Evolutionary conservation across 2,797 vertebrate genomes (phyloP), one percentile per base, ranked within the genome.

Genomic region (Xyrichtys novacula): DNA sequence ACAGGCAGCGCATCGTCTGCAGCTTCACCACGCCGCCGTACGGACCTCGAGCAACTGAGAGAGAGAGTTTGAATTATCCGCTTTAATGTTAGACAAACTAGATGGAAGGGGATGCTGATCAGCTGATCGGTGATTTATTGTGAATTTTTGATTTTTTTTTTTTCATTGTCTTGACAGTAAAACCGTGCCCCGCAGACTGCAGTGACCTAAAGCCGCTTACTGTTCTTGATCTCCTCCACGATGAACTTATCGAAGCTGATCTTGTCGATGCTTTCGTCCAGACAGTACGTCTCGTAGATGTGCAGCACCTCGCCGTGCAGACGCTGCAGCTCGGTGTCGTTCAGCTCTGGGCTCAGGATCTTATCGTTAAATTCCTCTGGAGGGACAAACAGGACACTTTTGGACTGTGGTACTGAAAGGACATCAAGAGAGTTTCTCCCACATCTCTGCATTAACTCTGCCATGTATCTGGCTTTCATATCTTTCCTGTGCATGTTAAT

Each of bases 361-460:
- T 93, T 93, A 74, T 98, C 94, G 71, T 99, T 99, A 69, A 99
- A 96, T 89, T 99, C 97, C 94, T 99, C 98, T 99, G 92, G 10
- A 80, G 29, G 60, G 17, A 29, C n/a, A n/a, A 20, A 20, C 17
- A 3, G n/a, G 9, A 48, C 2, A 25, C 64, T 19, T 25, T 2
- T n/a, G n/a, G n/a, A n/a, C n/a, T n/a, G n/a, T n/a, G n/a, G n/a
- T n/a, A n/a, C n/a, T n/a, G n/a, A 4, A 34, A 11, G 11, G 14
- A 12, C 11, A 2, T 7, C 3, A 5, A 9, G 11, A 34, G 32
- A 34, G 32, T 34, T 12, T 9, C 42, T 9, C 19, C 31, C 19
- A 20, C 29, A 22, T 22, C 15, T 5, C 14, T 48, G 7, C 15
- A 17, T 2, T 17, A 3, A 1, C 7, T 47, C 44, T 25, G 23